These are phyloP conservation scores for Callipepla californica DNA, from an alignment of 2,113 vertebrate genomes.

Conservation along the genomic window DNA sequence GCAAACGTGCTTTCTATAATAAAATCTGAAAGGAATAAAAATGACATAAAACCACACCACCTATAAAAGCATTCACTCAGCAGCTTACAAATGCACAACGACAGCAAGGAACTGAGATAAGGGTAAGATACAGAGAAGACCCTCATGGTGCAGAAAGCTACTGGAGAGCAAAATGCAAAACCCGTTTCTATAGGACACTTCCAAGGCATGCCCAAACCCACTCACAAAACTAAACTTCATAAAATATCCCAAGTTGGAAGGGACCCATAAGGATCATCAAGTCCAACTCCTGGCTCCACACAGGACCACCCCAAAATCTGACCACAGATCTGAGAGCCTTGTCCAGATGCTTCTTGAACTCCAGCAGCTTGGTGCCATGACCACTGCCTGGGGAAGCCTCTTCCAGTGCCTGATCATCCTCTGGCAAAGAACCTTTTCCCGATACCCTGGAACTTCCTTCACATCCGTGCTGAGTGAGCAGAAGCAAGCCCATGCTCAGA, in stretches of 20 bases:
- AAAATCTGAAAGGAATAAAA: slow-evolving; percentile 4
- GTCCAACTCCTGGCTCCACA: too few species aligned
- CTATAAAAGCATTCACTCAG: neutral
- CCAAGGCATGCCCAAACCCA: neutral
- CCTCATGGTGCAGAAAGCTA: neutral
- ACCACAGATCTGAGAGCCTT: too few species aligned
- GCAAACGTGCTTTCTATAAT: neutral
- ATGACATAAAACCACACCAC: neutral
- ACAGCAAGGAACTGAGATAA: neutral
- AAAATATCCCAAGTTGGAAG: too few species aligned
- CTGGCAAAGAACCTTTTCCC: too few species aligned
- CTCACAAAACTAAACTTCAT: neutral
- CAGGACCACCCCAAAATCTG: too few species aligned
- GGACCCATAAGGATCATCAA: too few species aligned
- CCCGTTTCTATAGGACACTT: rapidly evolving
- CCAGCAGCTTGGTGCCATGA: too few species aligned
- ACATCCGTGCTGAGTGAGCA: neutral
- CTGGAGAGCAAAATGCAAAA: neutral
- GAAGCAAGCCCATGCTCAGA: neutral
- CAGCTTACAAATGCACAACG: neutral
- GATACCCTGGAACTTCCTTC: neutral
- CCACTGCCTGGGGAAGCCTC: too few species aligned
- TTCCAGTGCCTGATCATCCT: too few species aligned
- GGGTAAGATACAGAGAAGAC: neutral
- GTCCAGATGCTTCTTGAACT: too few species aligned